These are phyloP conservation scores for Asarcornis scutulata DNA, from an alignment of 2,113 vertebrate genomes.

Conservation along the genomic window DNA sequence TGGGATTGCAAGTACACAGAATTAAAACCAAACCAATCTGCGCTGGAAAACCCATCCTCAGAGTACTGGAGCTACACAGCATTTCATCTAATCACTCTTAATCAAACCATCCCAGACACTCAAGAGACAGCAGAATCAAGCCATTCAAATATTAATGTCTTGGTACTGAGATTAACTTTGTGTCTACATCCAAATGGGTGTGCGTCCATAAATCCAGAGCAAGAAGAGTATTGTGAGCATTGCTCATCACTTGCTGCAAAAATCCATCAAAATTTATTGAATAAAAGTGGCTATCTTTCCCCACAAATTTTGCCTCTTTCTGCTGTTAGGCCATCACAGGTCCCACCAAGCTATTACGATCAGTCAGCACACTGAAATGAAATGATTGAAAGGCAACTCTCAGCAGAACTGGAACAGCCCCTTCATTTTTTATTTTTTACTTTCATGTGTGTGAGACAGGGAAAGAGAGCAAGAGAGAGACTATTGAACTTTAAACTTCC, in stretches of 20 bases:
- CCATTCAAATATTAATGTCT: background rate
- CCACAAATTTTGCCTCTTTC: background rate
- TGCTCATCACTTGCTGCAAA: background rate
- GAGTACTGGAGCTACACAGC: rapidly evolving
- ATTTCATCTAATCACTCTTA: background rate
- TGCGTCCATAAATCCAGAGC: background rate
- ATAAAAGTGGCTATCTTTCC: background rate
- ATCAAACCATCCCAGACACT: background rate
- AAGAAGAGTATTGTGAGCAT: background rate
- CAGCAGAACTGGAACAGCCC: slow-evolving; percentile 57
- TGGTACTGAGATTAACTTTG: background rate
- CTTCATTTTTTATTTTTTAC: slow-evolving; percentile 68
- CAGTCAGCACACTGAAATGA: background rate
- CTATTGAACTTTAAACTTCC: slow-evolving; percentile 84
- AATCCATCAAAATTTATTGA: background rate
- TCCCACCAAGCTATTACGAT: background rate
- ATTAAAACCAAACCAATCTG: background rate
- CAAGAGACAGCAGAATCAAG: background rate
- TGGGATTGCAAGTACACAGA: background rate
- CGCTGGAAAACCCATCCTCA: background rate
- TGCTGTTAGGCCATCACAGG: background rate
- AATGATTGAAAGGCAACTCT: slow-evolving; percentile 8
- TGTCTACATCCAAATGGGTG: background rate
- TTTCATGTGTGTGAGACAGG: slow-evolving; percentile 56
- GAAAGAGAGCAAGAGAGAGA: slow-evolving; percentile 63